Percentiles rank a stretch among this genome's conserved stretches.
These are phyloP conservation scores for Xiphophorus hellerii DNA, from an alignment of 2,113 vertebrate species.

Conservation along the genomic window DNA sequence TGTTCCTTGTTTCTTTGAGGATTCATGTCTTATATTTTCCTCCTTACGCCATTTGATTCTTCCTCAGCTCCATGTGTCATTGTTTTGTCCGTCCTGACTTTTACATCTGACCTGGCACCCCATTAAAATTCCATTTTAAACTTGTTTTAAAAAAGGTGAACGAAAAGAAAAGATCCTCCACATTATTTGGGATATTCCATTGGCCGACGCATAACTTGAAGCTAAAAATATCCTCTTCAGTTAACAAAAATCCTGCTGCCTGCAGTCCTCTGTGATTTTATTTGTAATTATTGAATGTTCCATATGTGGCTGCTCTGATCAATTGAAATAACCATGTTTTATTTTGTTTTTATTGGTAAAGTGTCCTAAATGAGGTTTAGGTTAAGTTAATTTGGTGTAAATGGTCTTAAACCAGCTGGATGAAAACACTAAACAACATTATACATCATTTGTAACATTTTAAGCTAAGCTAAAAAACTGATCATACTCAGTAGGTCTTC, in stretches of 20 bases:
- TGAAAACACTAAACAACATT: not conserved
- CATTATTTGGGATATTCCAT: no score
- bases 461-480: not conserved
- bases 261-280: constrained; percentile 14
- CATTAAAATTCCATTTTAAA: constrained; percentile 7
- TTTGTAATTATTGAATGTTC: constrained; percentile 11
- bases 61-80: constrained; percentile 7
- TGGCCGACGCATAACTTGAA: constrained; percentile 38
- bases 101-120: constrained; percentile 28
- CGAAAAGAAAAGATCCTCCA: no score
- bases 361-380: constrained; percentile 14
- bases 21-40: constrained; percentile 6
- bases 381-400: not conserved
- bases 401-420: not conserved
- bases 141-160: not conserved
- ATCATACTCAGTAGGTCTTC: not conserved
- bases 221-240: not conserved
- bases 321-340: constrained; percentile 54
- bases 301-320: constrained; percentile 31
- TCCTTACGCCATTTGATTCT: not conserved
- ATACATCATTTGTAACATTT: not conserved
- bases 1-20: not conserved
- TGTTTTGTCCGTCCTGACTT: not conserved
- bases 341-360: constrained; percentile 45
- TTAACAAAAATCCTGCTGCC: constrained; percentile 1